Evolutionary conservation across 1,140 invertebrate genomes (phyloP).

Genomic region (Drosophila nebulosa): DNA sequence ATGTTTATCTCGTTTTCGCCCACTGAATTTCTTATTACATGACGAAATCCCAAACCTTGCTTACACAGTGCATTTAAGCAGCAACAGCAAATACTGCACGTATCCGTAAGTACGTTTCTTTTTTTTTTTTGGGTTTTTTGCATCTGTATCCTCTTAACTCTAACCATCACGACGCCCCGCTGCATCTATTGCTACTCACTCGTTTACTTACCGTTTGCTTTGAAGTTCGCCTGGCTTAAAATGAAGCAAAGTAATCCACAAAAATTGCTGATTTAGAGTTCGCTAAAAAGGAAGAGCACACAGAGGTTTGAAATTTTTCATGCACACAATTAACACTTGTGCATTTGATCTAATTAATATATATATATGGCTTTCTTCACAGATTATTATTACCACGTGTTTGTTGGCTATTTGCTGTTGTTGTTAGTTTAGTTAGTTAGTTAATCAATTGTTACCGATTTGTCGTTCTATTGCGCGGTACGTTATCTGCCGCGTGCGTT

Average conservation of each 20-base stretch:
- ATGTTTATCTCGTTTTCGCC: constrained; percentile 34
- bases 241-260: constrained; percentile 1
- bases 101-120: constrained; percentile 13
- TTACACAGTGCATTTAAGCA: constrained; percentile 43
- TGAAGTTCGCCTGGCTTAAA: neutral
- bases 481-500: neutral
- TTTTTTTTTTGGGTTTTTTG: neutral
- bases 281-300: neutral
- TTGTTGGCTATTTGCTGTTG: neutral
- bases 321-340: neutral
- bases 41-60: constrained; percentile 62
- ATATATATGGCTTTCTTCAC: neutral
- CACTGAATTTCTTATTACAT: constrained; percentile 24
- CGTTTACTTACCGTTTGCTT: neutral
- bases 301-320: neutral
- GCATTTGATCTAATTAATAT: neutral
- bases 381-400: neutral
- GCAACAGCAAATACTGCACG: constrained; percentile 1
- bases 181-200: too few species aligned
- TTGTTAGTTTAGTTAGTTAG: neutral
- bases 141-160: neutral
- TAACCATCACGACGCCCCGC: neutral
- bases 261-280: neutral
- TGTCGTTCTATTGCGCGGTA: neutral
- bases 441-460: neutral